phyloP scores from a whole-genome alignment of 2,888 invertebrate genomes.

The Microlaimidae sp. region DNA sequence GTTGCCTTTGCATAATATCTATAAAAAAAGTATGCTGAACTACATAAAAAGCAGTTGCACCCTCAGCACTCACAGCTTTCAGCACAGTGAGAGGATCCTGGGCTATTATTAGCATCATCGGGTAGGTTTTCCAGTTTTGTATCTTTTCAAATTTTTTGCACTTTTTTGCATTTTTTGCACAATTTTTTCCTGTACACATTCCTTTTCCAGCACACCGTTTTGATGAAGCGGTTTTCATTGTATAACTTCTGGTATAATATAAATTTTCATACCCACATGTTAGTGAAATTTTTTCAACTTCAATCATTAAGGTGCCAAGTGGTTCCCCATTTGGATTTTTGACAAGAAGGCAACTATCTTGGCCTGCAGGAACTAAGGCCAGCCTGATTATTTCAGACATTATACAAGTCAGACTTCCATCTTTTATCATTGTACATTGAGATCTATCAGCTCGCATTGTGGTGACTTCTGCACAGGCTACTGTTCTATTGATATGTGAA shows the following conservation, averaged over 20 bases:
- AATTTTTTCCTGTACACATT: neutral
- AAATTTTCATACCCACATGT: neutral
- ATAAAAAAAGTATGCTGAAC: neutral
- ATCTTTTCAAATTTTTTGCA: too few relatives aligned
- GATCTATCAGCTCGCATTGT: too few relatives aligned
- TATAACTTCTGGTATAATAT: too few relatives aligned
- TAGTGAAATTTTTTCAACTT: neutral
- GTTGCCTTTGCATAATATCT: neutral
- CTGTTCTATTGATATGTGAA: neutral
- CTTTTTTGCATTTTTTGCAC: too few relatives aligned
- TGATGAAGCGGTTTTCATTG: too few relatives aligned
- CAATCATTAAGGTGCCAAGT: neutral
- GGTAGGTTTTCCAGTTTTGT: neutral
- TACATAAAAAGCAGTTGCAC: conserved; percentile 1
- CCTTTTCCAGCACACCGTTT: neutral
- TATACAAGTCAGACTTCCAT: neutral
- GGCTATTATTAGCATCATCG: neutral
- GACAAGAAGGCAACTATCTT: neutral
- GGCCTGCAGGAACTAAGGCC: conserved; percentile 1
- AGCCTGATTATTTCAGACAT: neutral
- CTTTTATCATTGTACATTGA: neutral
- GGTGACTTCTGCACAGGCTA: too few relatives aligned
- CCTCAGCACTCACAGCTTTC: neutral
- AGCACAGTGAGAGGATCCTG: neutral
- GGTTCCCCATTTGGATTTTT: too few relatives aligned